Conservation (phyloP, 2,888 invertebrate genomes). For the Caradrina kadenii region DNA sequence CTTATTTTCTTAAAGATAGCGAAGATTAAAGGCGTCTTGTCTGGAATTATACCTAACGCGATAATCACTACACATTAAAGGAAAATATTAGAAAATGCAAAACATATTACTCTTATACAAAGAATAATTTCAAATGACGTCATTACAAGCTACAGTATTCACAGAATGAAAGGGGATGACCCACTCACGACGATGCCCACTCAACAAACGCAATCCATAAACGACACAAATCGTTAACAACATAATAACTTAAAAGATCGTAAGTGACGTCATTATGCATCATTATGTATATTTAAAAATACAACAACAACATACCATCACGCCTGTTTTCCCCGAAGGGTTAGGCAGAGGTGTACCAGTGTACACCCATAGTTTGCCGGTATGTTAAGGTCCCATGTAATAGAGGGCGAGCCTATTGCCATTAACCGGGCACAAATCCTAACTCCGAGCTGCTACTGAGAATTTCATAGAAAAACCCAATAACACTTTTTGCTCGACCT, state of each 20-base stretch:
- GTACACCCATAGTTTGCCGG: too few species aligned
- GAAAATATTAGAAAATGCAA: not conserved
- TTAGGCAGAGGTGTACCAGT: too few species aligned
- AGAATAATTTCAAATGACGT: constrained; percentile 1
- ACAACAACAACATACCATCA: too few species aligned
- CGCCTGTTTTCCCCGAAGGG: too few species aligned
- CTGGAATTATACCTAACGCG: not conserved
- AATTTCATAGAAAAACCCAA: too few species aligned
- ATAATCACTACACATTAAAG: not conserved
- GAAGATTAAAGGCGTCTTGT: too few species aligned
- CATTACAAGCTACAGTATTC: constrained; percentile 3
- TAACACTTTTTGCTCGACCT: too few species aligned
- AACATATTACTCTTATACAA: not conserved
- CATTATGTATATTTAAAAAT: constrained; percentile 50
- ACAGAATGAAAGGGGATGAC: constrained; percentile 28
- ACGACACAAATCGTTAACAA: constrained; percentile 32
- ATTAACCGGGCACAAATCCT: too few species aligned
- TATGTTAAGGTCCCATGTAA: too few species aligned
- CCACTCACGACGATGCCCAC: constrained; percentile 1
- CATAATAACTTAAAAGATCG: constrained; percentile 36
- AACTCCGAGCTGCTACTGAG: too few species aligned
- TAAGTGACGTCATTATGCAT: constrained; percentile 45
- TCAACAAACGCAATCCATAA: constrained; percentile 20
- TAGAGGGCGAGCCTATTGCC: too few species aligned
- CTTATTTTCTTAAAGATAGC: too few species aligned